Evolutionary conservation across 1,140 invertebrate species (phyloP).

Genomic region (Stenopsyche tienmushanensis): DNA sequence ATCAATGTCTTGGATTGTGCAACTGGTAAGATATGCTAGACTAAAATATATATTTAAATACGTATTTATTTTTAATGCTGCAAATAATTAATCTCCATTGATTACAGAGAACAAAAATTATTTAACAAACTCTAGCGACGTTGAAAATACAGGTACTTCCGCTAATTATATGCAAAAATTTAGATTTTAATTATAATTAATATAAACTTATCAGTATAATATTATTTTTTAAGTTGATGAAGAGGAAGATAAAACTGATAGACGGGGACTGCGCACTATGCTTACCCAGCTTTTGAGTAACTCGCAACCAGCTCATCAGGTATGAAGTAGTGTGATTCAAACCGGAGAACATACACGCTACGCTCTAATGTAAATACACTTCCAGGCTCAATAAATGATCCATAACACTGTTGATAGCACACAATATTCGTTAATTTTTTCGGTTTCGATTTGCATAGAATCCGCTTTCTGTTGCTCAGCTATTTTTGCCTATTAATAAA

Average conservation of each 20-base stretch:
- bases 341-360: too few relatives aligned
- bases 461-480: too few relatives aligned
- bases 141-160: constrained; percentile 26
- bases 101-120: constrained; percentile 30
- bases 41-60: too few relatives aligned
- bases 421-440: too few relatives aligned
- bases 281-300: constrained; percentile 52
- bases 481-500: too few relatives aligned
- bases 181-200: neutral
- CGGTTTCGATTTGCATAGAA: neutral
- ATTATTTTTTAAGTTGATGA: constrained; percentile 44
- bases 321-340: constrained; percentile 32
- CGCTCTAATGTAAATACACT: too few relatives aligned
- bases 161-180: too few relatives aligned
- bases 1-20: constrained; percentile 31
- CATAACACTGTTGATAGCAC: too few relatives aligned
- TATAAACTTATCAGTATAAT: neutral
- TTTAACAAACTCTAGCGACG: constrained; percentile 24
- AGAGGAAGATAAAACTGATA: constrained; percentile 54
- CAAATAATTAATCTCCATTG: too few relatives aligned
- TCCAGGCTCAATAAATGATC: too few relatives aligned
- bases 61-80: too few relatives aligned
- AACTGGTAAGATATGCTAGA: constrained; percentile 25
- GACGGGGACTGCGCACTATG: constrained; percentile 53
- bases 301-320: constrained; percentile 52